Base-by-base conservation (phyloP, 2,888 invertebrate genomes). In the Dicroscelio sp. region DNA sequence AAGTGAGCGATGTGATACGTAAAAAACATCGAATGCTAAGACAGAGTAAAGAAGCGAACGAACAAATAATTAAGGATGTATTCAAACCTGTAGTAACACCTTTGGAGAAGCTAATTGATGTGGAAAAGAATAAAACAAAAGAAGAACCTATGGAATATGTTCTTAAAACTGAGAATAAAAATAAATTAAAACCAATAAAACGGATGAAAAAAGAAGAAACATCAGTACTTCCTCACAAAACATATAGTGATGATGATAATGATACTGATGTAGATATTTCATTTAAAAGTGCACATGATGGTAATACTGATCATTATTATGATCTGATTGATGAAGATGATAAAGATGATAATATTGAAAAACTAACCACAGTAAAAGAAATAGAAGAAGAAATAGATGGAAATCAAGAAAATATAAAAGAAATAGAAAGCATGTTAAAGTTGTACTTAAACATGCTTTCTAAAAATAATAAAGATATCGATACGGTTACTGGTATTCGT, bases 1-100 rank as follows among this genome's bases (percentile, higher is more conserved):
- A 76, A 76, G 58, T 38, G 25, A 76, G 60, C 38, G 60, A 76
- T 60, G 76, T 60, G 12, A 76, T 76, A 76, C 76, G 76, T 76
- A 58, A 38, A 1, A 76, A 76, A 60, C 76, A 76, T 76, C 75
- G 58, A 33, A 35, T 76, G 75, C 23, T 76, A n/a, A 76, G 58
- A 58, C 27, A 27, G 35, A 35, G 60, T 60, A 76, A 76, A 60
- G 76, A 60, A 30, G 31, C 52, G 31, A 31, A 58, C 31, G 75
- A 75, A 27, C 73, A 25, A 52, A 31, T 31, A 10, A 73, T 52
- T 5, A 52, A n/a, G n/a, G 14, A 43, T 14, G 43, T 43, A 12
- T 43, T 43, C 14, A 43, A 43, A 43, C 43, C 43, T 12, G 43
- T 43, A 43, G 43, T 43, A 14, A 43, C 43, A 8, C 43, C 43